A percentile compares a stretch with the other conserved stretches of the same genome.
Conservation (phyloP, 1,140 invertebrate species). For the Sitobion miscanthi region DNA sequence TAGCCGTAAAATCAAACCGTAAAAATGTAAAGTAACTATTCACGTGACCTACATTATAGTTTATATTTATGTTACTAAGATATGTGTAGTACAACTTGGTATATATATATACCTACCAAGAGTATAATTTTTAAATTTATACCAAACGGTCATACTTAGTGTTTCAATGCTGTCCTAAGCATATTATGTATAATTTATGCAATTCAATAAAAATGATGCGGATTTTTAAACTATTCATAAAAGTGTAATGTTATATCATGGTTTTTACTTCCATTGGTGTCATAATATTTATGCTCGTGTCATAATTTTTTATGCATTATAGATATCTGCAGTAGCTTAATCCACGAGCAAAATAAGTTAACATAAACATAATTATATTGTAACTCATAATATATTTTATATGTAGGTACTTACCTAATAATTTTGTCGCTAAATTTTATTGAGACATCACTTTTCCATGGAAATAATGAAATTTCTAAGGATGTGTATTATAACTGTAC, state of each 20-base stretch:
- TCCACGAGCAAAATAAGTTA: not conserved
- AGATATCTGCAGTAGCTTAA: not conserved
- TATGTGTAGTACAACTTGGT: not conserved
- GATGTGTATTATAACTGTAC: not conserved
- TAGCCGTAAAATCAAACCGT: not conserved
- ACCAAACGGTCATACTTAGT: not conserved
- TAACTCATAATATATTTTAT: not conserved
- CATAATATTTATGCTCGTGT: constrained; percentile 1
- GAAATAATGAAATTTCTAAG: not conserved
- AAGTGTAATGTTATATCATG: not conserved
- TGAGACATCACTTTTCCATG: not conserved
- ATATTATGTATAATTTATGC: not conserved
- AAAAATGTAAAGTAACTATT: not conserved
- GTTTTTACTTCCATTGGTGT: not conserved
- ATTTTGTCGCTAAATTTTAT: not conserved
- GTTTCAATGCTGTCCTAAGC: not conserved
- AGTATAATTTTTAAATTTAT: not conserved
- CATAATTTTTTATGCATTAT: not conserved
- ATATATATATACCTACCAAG: not conserved
- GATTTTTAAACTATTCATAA: constrained; percentile 11
- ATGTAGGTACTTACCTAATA: not conserved
- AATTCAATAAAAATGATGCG: not conserved
- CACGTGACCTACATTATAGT: not conserved
- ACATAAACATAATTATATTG: not conserved
- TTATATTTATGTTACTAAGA: not conserved